Percentiles rank a stretch among this genome's conserved stretches.
phyloP scores from a whole-genome alignment of 1,140 invertebrate genomes.

The Trichonephila inaurata region DNA sequence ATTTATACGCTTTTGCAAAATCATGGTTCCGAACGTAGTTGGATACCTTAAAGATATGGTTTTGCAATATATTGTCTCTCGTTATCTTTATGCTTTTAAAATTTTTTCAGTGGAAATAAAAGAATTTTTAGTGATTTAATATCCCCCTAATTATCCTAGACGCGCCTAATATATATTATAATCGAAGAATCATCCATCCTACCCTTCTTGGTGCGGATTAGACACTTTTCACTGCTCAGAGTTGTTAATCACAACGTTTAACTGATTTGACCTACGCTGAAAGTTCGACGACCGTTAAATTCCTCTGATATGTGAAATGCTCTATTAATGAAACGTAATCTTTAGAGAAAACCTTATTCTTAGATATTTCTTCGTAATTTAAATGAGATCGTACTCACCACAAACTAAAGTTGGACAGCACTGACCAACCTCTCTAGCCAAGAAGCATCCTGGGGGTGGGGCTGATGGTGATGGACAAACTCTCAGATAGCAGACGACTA shows the following conservation, averaged over 20 bases:
- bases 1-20: no score
- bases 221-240: constrained; percentile 1
- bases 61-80: neutral
- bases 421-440: constrained; percentile 85
- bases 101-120: neutral
- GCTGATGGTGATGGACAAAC: constrained; percentile 88
- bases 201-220: neutral
- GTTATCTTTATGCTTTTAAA: no score
- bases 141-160: no score
- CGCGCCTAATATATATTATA: neutral
- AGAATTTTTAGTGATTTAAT: neutral
- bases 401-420: constrained; percentile 90
- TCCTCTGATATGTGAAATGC: neutral
- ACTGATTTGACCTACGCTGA: constrained; percentile 14
- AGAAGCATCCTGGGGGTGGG: constrained; percentile 86
- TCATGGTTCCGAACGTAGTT: no score
- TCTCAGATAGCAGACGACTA: constrained; percentile 88
- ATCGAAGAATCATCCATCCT: neutral
- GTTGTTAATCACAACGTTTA: neutral
- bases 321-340: neutral
- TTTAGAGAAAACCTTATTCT: neutral
- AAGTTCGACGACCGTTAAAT: constrained; percentile 38
- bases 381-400: constrained; percentile 80
- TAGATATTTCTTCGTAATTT: neutral
- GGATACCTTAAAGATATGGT: no score